Evolutionary conservation across 2,797 vertebrate genomes (phyloP), one percentile per base, ranked within the genome.

Genomic region (Sebastes paucispinis): DNA sequence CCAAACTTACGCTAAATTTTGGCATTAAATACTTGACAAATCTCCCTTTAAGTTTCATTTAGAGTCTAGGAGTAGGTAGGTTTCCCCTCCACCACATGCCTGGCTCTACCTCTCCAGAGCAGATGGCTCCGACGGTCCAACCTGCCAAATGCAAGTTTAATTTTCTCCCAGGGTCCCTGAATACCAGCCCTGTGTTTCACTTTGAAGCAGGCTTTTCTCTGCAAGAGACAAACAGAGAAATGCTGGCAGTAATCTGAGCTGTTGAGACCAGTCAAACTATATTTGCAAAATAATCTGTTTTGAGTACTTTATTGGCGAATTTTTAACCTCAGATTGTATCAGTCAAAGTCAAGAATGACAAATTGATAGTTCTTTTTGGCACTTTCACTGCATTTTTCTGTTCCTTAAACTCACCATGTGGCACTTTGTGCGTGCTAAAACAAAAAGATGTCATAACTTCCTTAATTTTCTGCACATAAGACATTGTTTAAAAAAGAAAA

Each of bases 111-210:
- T 50, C 54, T 75, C 39, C 52, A 9, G 60, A 82, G 34, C 80
- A 73, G 69, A 69, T 65, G 84, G 52, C 24, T 81, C 47, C 7
- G 24, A 72, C 29, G 31, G 67, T 70, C 64, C 6, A 22, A 73
- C 58, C 43, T 34, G 78, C 75, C 77, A 86, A 85, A 80, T 9
- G 22, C 29, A 73, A 64, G 69, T 85, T 75, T 52, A 39, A 80
- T 87, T 80, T 85, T 80, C 64, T 76, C 67, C 50, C 24, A 12
- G 24, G 58, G 22, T 71, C 36, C 64, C 60, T 32, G 71, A 79
- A 79, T 52, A 77, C 36, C 71, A 68, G 68, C 16, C 27, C 22
- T 24, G 59, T 4, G 3, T 75, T 79, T 69, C 25, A 43, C 69
- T 87, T 67, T 83, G 66, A 84, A 85, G 14, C 47, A 6, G 64